A percentile compares a stretch with the other conserved stretches of the same genome.
phyloP scores from a whole-genome alignment of 1,140 invertebrate genomes.

The Eriocheir sinensis region DNA sequence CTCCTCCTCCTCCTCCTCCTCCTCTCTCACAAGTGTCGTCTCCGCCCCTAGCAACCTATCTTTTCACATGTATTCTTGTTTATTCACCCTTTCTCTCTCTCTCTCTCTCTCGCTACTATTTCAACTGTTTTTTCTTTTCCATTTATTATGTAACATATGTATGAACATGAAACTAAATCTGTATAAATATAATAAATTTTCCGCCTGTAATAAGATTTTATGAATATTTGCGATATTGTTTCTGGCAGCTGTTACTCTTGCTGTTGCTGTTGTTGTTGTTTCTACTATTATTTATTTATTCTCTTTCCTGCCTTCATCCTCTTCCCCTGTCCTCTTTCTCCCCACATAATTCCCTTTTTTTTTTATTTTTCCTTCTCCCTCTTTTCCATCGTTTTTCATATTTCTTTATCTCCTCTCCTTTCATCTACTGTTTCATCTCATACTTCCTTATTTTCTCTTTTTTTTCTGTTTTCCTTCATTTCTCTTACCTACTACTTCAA shows the following conservation, averaged over 20 bases:
- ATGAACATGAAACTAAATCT: no score
- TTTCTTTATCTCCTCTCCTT: neutral
- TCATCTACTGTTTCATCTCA: neutral
- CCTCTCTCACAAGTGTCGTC: neutral
- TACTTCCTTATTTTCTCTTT: neutral
- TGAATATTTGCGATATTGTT: no score
- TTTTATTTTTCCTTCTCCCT: neutral
- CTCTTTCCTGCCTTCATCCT: no score
- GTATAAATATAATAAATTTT: no score
- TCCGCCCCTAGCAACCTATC: neutral
- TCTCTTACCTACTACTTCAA: no score
- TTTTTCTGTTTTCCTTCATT: no score
- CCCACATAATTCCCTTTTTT: neutral
- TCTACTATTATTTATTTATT: neutral
- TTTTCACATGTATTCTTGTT: neutral
- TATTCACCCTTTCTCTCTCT: neutral
- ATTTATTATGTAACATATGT: no score
- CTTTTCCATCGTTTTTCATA: neutral
- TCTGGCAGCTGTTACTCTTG: no score
- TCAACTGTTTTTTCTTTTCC: neutral
- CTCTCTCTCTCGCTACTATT: neutral
- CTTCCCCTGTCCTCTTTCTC: no score
- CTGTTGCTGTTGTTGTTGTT: no score
- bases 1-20: constrained; percentile 18
- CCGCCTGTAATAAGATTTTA: no score